Percentiles rank a stretch among this genome's conserved stretches.
Conservation (phyloP, 2,113 vertebrate species). For the Burhinus bistriatus region DNA sequence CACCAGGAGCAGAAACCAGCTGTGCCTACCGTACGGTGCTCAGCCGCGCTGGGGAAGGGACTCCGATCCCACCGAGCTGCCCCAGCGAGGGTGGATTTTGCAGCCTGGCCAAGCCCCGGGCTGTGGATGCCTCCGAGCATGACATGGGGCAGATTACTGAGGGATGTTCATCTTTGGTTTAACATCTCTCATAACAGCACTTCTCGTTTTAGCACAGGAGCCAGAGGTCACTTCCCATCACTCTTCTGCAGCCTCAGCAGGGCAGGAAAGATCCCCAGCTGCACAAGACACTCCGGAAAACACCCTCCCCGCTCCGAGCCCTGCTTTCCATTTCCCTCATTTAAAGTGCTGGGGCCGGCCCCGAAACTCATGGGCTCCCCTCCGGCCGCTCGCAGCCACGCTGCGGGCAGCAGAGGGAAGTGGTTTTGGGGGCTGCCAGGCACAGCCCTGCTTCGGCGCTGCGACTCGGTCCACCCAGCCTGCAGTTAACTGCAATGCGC, state of each 20-base stretch:
- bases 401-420: not conserved
- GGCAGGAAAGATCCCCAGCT: not conserved
- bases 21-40: not conserved
- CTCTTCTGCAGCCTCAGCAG: not conserved
- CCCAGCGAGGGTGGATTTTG: not conserved
- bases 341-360: not conserved
- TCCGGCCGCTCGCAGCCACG: rapidly evolving
- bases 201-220: not conserved
- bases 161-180: not conserved
- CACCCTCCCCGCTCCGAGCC: not conserved
- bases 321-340: not conserved
- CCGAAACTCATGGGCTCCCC: not conserved
- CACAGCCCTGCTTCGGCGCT: not conserved
- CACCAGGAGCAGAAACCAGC: not conserved
- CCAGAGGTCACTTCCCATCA: slow-evolving; percentile 3
- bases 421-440: not conserved
- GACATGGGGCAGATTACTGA: not conserved
- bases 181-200: not conserved
- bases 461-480: not conserved
- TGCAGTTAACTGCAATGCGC: not conserved
- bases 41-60: not conserved
- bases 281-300: not conserved
- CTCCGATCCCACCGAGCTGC: not conserved
- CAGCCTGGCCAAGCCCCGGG: not conserved
- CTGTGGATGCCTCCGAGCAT: not conserved